phyloP scores from a whole-genome alignment of 2,113 vertebrate genomes.

The Sprattus sprattus region DNA sequence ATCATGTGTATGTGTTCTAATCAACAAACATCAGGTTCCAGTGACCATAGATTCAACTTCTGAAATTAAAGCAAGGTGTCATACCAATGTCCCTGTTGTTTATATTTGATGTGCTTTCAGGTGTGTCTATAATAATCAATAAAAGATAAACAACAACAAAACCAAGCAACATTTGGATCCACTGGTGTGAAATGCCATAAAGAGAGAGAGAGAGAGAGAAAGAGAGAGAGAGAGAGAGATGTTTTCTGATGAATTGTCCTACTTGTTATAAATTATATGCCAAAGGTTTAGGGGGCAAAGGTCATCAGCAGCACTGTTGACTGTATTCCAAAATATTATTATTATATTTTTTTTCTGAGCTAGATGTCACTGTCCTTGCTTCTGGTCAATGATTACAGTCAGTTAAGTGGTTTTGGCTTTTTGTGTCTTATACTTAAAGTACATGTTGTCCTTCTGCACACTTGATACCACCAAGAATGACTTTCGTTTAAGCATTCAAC shows the following conservation, averaged over 20 bases:
- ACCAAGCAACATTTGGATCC: not conserved
- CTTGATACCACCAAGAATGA: not conserved
- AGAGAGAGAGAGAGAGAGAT: no score
- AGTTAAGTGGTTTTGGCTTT: not conserved
- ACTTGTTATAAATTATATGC: not conserved
- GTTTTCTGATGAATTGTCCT: not conserved
- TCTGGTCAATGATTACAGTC: not conserved
- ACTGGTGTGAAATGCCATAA: not conserved
- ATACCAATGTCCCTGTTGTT: not conserved
- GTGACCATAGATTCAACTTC: not conserved
- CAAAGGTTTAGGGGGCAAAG: not conserved
- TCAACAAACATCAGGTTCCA: not conserved
- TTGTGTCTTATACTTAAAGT: not conserved
- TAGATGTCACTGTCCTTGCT: not conserved
- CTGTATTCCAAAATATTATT: not conserved
- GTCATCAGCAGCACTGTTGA: not conserved
- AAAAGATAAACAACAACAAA: not conserved
- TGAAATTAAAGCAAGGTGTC: not conserved
- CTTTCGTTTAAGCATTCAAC: not conserved
- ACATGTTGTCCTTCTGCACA: not conserved
- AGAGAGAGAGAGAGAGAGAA: not conserved
- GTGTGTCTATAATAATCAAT: slow-evolving; percentile 2
- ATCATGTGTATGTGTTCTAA: not conserved
- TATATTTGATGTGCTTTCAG: not conserved
- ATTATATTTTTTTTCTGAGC: not conserved